Conservation (phyloP, 2,888 invertebrate species). For the Sesamia inferens region DNA sequence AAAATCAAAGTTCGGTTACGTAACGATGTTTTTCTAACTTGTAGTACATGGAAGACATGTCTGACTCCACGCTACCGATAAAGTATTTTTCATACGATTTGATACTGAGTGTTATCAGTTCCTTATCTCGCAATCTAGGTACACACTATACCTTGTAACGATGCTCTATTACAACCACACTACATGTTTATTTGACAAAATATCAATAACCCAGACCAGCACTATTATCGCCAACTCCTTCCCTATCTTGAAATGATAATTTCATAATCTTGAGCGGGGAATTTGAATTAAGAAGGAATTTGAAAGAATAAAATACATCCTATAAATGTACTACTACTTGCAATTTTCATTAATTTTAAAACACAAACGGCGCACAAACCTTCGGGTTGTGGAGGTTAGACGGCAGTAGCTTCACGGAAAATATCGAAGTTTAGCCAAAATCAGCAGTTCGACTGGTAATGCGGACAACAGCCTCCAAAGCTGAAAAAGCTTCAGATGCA, state of each 20-base stretch:
- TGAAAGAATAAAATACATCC: no score
- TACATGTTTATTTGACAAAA: slow-evolving; percentile 72
- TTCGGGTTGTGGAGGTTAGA: no score
- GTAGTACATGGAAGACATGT: slow-evolving; percentile 32
- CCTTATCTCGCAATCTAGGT: slow-evolving; percentile 82
- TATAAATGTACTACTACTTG: no score
- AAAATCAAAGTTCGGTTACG: slow-evolving; percentile 39
- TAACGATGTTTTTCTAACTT: slow-evolving; percentile 26
- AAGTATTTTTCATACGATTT: slow-evolving; percentile 68
- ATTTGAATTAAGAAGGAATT: slow-evolving; percentile 13
- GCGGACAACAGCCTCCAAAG: no score
- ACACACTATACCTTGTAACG: slow-evolving; percentile 83
- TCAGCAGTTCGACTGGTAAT: no score
- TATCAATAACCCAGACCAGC: slow-evolving; percentile 61
- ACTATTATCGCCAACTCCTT: slow-evolving; percentile 54
- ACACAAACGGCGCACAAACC: no score
- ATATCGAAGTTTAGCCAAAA: no score
- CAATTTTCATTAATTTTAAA: not conserved
- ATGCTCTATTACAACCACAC: slow-evolving; percentile 77
- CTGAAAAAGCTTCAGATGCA: no score
- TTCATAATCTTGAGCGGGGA: slow-evolving; percentile 53
- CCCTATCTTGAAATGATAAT: slow-evolving; percentile 60
- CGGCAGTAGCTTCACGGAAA: no score
- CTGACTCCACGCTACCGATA: slow-evolving; percentile 43
- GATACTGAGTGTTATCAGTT: slow-evolving; percentile 74